phyloP scores from a whole-genome alignment of 2,113 vertebrate genomes.

The Papio anubis region DNA sequence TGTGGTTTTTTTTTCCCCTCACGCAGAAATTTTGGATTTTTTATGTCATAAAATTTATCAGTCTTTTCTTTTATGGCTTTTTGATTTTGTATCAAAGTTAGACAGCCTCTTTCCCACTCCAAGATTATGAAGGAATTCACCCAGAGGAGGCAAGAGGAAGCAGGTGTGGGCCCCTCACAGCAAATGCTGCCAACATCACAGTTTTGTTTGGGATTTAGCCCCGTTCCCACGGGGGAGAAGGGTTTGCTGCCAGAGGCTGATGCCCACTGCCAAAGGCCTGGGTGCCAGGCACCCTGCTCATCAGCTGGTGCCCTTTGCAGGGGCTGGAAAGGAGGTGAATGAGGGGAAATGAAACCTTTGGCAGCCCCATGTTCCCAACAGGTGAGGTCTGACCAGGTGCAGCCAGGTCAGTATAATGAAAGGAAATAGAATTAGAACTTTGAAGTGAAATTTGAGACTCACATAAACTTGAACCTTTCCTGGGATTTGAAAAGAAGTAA shows the following conservation, averaged over 20 bases:
- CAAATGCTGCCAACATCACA: background rate
- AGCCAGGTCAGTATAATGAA: slow-evolving; percentile 54
- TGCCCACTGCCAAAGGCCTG: slow-evolving; percentile 42
- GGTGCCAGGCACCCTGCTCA: background rate
- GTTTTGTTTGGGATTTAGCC: slow-evolving; percentile 49
- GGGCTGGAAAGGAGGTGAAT: background rate
- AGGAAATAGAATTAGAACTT: slow-evolving; percentile 78
- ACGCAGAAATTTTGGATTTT: background rate
- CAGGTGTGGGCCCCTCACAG: slow-evolving; percentile 21
- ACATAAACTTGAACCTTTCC: slow-evolving; percentile 52
- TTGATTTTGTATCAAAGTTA: background rate
- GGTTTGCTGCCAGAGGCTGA: background rate
- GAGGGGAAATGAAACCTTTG: slow-evolving; percentile 22
- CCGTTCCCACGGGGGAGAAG: slow-evolving; percentile 67
- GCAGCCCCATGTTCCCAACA: slow-evolving; percentile 52
- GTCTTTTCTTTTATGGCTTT: background rate
- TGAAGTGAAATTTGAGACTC: slow-evolving; percentile 63
- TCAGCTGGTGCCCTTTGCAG: background rate
- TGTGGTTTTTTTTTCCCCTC: background rate
- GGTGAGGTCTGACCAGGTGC: slow-evolving; percentile 73
- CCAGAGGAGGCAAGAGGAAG: background rate
- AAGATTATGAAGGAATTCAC: slow-evolving; percentile 37
- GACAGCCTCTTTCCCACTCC: background rate
- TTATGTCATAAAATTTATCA: background rate
- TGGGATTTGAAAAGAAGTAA: slow-evolving; percentile 67